Evolutionary conservation across 2,797 vertebrate species (phyloP), one percentile per base, ranked within the genome.

Genomic region (Sternarchorhynchus goeldii): DNA sequence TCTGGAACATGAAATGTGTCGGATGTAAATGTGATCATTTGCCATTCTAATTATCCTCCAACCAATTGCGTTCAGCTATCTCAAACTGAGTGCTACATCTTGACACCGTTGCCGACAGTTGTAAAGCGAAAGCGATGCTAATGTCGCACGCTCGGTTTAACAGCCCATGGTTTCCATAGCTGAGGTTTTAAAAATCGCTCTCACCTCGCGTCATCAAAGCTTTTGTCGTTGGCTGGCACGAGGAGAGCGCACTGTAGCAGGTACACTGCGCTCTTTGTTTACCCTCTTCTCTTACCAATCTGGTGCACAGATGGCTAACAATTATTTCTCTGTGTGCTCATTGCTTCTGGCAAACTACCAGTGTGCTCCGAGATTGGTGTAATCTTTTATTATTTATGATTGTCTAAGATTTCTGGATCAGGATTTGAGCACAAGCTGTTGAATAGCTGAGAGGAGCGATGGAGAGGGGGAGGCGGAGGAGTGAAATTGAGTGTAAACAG

Each of bases 351-450:
- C 89, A 53, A 89, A 85, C 86, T 87, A 90, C 85, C 90, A 90
- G 88, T 57, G 79, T 88, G 91, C 91, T 89, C 86, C 84, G 87
- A 90, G 89, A 94, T 92, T 91, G 91, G 87, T 92, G 93, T 93
- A 92, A 93, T 93, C 92, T 90, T 94, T 91, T 92, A 93, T 93
- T 93, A 94, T 94, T 93, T 92, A 93, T 93, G 91, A 93, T 91
- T 91, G 91, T 93, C 91, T 91, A 88, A 89, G 90, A 92, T 91
- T 88, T 83, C 79, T 91, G 91, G 91, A 91, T 92, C 87, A 88
- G 86, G 90, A 93, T 91, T 86, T 92, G 88, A 92, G 90, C 87
- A 91, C 91, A 92, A 93, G 92, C 91, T 92, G 92, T 90, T 92
- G 90, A 92, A 91, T 90, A 91, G 89, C 88, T 79, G 84, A 86